phyloP scores from a whole-genome alignment of 2,888 invertebrate genomes.

The Drosophila pegasa region DNA sequence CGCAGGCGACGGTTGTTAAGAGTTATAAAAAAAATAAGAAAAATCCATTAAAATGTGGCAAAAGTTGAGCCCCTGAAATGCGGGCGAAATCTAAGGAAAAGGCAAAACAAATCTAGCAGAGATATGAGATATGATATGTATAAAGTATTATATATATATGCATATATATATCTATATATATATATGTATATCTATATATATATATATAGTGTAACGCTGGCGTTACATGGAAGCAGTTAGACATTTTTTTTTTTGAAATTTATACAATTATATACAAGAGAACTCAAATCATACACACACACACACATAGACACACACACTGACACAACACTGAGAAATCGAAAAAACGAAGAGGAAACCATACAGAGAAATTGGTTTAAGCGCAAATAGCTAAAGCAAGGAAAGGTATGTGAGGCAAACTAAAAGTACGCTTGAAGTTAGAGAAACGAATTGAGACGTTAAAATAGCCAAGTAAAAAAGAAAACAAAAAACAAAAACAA shows the following conservation, averaged over 20 bases:
- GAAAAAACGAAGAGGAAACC: conserved; percentile 23
- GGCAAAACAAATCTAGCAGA: conserved; percentile 25
- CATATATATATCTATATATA: conserved; percentile 23
- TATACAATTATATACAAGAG: conserved; percentile 60
- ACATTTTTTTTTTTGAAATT: conserved; percentile 66
- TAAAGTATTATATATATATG: conserved; percentile 43
- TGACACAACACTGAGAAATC: conserved; percentile 22
- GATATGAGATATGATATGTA: conserved; percentile 48
- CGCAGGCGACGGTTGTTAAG: conserved; percentile 75
- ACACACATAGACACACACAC: conserved; percentile 18
- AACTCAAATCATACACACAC: conserved; percentile 21
- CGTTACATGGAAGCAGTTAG: conserved; percentile 69
- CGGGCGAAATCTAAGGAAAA: conserved; percentile 15
- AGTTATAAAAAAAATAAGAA: not conserved
- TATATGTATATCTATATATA: conserved; percentile 34
- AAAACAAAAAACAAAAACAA: conserved; percentile 9
- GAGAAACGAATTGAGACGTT: conserved; percentile 52
- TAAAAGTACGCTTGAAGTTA: conserved; percentile 18
- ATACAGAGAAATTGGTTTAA: conserved; percentile 11
- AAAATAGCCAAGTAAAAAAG: conserved; percentile 39
- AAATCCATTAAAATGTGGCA: conserved; percentile 40
- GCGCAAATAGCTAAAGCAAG: conserved; percentile 15
- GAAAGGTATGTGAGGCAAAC: conserved; percentile 37
- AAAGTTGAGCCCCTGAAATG: conserved; percentile 15
- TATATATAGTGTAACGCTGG: conserved; percentile 69